Conservation (phyloP, 2,113 vertebrate species). For the Psittacula cyanocephala region DNA sequence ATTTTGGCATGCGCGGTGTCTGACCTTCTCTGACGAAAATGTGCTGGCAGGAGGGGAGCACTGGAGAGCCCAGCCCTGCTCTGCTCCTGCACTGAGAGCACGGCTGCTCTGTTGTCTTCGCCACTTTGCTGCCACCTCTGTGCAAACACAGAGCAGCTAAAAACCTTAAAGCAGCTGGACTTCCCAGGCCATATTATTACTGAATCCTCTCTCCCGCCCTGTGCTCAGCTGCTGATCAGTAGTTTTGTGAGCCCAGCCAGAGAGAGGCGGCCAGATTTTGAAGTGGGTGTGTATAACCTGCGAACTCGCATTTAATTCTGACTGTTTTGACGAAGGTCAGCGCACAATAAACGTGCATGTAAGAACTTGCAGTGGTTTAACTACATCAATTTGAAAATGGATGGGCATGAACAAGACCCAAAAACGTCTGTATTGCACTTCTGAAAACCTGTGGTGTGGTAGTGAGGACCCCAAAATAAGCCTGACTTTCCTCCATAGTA, state of each 20-base stretch:
- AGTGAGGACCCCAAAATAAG: not conserved
- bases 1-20: not conserved
- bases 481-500: not conserved
- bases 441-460: not conserved
- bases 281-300: not conserved
- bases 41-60: not conserved
- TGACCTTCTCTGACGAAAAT: not conserved
- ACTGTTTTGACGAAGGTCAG: not conserved
- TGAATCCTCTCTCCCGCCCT: not conserved
- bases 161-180: not conserved
- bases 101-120: accelerated
- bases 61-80: not conserved
- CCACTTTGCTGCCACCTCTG: not conserved
- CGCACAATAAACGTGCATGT: accelerated
- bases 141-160: not conserved
- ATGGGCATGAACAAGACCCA: not conserved
- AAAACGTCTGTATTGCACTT: not conserved
- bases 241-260: not conserved
- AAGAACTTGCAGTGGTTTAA: not conserved
- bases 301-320: not conserved
- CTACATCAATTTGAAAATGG: not conserved
- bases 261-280: not conserved
- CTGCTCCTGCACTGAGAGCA: not conserved
- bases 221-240: not conserved
- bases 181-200: not conserved